These are phyloP conservation scores for Delichon dasypus DNA, from an alignment of 2,797 vertebrate species.

Conservation along the genomic window DNA sequence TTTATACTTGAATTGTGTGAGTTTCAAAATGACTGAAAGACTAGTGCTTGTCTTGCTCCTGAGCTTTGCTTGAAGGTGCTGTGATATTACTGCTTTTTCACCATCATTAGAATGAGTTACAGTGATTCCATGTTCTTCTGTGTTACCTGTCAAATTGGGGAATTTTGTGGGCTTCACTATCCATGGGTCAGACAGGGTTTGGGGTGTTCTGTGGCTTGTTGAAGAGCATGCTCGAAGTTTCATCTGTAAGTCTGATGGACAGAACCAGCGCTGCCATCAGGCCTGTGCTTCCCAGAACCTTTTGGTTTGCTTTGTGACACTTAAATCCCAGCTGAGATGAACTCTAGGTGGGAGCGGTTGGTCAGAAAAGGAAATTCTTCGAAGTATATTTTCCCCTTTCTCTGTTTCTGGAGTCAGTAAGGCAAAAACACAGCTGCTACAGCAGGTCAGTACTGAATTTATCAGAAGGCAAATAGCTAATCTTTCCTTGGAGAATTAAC, in stretches of 20 bases:
- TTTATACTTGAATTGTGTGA: not conserved
- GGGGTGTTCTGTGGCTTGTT: not conserved
- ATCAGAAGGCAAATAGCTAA: not conserved
- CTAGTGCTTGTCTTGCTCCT: not conserved
- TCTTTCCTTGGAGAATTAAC: not conserved
- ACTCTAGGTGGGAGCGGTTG: not conserved
- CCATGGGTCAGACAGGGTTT: not conserved
- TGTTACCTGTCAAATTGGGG: not conserved
- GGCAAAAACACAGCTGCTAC: not conserved
- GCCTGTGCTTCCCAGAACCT: slow-evolving; percentile 56
- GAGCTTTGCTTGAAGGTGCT: not conserved
- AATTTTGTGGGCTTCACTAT: not conserved
- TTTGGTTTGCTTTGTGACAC: slow-evolving; percentile 19
- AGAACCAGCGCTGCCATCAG: not conserved
- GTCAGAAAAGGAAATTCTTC: not conserved
- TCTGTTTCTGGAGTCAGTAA: not conserved
- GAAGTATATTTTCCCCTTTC: not conserved
- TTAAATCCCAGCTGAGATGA: slow-evolving; percentile 33
- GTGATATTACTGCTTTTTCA: not conserved
- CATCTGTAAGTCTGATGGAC: not conserved
- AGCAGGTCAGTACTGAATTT: not conserved
- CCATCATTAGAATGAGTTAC: not conserved
- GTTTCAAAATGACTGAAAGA: not conserved
- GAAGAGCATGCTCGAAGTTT: not conserved
- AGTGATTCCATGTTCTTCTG: not conserved